phyloP scores from a whole-genome alignment of 2,888 invertebrate species.

The Lasioglossum zephyrum region DNA sequence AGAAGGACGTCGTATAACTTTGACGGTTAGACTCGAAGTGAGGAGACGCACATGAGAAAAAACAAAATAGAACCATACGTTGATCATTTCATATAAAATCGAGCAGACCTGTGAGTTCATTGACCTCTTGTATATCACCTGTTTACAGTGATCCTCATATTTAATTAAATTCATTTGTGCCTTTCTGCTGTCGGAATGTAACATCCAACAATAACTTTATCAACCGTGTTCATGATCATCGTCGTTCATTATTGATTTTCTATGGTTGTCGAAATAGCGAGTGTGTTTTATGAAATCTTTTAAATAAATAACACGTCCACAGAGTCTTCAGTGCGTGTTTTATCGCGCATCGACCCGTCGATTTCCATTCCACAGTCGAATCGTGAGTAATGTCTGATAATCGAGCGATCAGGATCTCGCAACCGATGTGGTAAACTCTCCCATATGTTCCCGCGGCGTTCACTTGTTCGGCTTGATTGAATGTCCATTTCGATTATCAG shows the following conservation, averaged over 20 bases:
- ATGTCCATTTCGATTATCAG: slow-evolving; percentile 21
- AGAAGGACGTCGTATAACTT: too few species aligned
- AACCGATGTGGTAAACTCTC: slow-evolving; percentile 5
- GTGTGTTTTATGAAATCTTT: not conserved
- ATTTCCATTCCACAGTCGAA: not conserved
- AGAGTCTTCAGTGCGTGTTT: not conserved
- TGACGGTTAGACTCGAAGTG: too few species aligned
- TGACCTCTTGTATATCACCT: too few species aligned
- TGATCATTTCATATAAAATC: too few species aligned
- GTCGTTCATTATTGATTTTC: not conserved
- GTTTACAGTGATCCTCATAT: too few species aligned
- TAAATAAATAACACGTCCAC: not conserved
- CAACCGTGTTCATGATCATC: not conserved
- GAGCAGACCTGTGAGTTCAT: too few species aligned
- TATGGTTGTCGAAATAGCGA: not conserved
- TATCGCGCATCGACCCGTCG: not conserved
- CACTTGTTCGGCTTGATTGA: slow-evolving; percentile 14
- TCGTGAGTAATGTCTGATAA: not conserved
- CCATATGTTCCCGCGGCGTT: slow-evolving; percentile 11
- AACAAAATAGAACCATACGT: too few species aligned
- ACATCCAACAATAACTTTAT: not conserved
- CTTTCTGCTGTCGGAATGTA: too few species aligned
- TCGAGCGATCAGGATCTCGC: not conserved
- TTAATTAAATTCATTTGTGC: too few species aligned
- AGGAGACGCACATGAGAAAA: too few species aligned